Evolutionary conservation across 2,888 invertebrate species (phyloP), one percentile per base, ranked within the genome.

Genomic region (Cryptocephalus primarius): DNA sequence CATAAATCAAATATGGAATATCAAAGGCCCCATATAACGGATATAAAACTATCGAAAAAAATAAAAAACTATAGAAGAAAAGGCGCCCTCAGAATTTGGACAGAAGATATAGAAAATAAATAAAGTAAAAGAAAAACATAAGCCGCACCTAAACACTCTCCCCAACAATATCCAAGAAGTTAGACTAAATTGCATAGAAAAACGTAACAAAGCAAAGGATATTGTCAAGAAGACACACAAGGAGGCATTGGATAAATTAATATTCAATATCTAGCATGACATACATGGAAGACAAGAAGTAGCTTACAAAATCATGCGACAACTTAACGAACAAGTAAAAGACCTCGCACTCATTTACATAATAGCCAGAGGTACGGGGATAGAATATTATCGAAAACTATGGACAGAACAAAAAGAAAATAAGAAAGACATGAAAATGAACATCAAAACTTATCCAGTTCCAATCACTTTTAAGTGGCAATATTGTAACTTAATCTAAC

Each of bases 241-340:
- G 32, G 32, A 31, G 32, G 9, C 42, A 22, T 42, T 4, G 32
- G 32, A 42, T 31, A 42, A 31, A 42, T 42, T 42, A 6, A 42
- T 42, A 42, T 42, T n/a, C 32, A 42, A 42, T 42, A 42, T 31
- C n/a, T 8, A 42, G 22, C 13, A 42, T 31, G 8, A 31, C 32
- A n/a, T n/a, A 42, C 32, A 13, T 3, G 31, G 42, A 42, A 13
- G n/a, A n/a, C n/a, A n/a, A 31, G 1, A 42, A 11, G 3, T 31
- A 42, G 22, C 32, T 8, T 42, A 42, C 32, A 42, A 42, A 42
- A 42, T 42, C 32, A 42, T 42, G 42, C 6, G 42, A 31, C 32
- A 42, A 22, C 42, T 42, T 42, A 6, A 8, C 31, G 22, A 42
- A n/a, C 32, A 31, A 22, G n/a, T 22, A 42, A 42, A 42, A 11